These are phyloP conservation scores for Plestiodon gilberti DNA, from an alignment of 2,113 vertebrate species.

Conservation along the genomic window DNA sequence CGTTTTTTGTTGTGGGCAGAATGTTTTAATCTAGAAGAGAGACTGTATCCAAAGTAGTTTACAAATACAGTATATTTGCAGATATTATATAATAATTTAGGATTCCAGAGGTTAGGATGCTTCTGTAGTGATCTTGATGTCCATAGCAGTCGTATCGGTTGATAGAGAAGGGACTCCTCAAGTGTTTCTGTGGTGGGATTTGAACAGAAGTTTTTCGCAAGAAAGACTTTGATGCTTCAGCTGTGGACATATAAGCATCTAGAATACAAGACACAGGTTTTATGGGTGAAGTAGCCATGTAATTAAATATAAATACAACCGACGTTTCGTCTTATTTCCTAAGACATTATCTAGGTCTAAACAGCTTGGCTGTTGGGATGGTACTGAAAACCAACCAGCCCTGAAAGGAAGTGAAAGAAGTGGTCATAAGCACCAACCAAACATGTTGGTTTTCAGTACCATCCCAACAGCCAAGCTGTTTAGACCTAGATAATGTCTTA, in stretches of 20 bases:
- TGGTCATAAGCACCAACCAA: too few relatives aligned
- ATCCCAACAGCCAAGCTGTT: too few relatives aligned
- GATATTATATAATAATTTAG: neutral
- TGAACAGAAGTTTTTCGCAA: neutral
- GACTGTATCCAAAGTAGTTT: neutral
- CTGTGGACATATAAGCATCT: neutral
- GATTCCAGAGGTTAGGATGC: neutral
- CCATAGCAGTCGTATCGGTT: neutral
- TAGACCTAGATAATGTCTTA: too few relatives aligned
- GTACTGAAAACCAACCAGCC: too few relatives aligned
- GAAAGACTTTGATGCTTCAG: neutral
- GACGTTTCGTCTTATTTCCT: too few relatives aligned
- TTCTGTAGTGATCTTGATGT: neutral
- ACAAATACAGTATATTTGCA: neutral
- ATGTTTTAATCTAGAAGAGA: neutral
- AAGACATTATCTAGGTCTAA: too few relatives aligned
- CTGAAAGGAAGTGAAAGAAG: too few relatives aligned
- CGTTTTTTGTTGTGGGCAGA: neutral
- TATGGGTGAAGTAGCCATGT: too few relatives aligned
- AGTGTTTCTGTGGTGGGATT: neutral
- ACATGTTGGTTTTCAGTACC: too few relatives aligned
- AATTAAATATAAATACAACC: too few relatives aligned
- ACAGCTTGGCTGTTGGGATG: too few relatives aligned
- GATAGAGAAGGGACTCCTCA: neutral
- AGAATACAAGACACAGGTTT: too few relatives aligned